Base-by-base conservation (phyloP, 2,797 vertebrate genomes). In the Rousettus madagascariensis region DNA sequence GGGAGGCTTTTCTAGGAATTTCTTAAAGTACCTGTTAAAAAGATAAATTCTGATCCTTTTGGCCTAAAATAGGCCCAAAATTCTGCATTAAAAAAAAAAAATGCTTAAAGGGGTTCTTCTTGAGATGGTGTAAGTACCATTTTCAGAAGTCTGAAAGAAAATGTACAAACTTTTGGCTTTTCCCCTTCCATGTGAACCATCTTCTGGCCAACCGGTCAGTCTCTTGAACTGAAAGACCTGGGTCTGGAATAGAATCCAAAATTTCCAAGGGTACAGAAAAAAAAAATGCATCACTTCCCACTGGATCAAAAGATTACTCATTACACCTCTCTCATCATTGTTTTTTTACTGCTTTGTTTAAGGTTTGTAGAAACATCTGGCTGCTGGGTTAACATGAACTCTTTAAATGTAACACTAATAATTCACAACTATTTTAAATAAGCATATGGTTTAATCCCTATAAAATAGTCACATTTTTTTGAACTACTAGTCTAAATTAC, bases 401-500 rank as follows among this genome's bases (percentile, higher is more conserved):
- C 33, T 96, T 95, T 71, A 89, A 93, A 94, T 78, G n/a, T 82
- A 92, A 24, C 51, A 88, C 66, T 49, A 49, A 80, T 66, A 94
- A 71, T 93, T 72, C 20, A 86, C 28, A 84, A 71, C 15, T 33
- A 3, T 95, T 86, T 95, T 86, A 51, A 94, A 72, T 88, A 90
- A 71, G 36, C 43, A 79, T 94, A 77, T n/a, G 22, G 36, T 90
- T 78, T 36, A 84, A 78, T 88, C 11, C 33, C 63, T 92, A 61
- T 86, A 66, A 63, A 95, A 84, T 1, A 89, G 66, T 96, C 55
- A 77, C 41, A 63, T 89, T 94, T 96, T 86, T 96, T 75, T 90
- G 28, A 94, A 90, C 51, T 90, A 38, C 41, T 86, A 87, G 57
- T 92, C 69, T 94, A 78, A 92, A 61, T 68, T 33, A 86, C 38